These are phyloP conservation scores for Napeogenes inachia DNA, from an alignment of 2,888 invertebrate genomes.

Conservation along the genomic window DNA sequence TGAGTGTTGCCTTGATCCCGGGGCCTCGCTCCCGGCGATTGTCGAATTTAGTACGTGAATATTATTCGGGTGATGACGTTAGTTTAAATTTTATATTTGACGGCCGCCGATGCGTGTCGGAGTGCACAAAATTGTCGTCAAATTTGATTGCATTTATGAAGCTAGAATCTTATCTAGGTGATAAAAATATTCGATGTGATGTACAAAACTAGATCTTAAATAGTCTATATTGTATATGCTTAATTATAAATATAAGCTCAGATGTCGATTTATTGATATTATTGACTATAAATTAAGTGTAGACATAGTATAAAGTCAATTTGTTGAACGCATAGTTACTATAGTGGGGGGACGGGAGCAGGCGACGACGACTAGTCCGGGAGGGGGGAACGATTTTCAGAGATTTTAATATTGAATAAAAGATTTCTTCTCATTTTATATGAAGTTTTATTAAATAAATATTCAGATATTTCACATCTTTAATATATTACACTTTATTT, in stretches of 20 bases:
- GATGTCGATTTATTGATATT: not conserved
- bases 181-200: not conserved
- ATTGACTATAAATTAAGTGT: constrained; percentile 1
- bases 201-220: constrained; percentile 4
- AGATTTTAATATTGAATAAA: constrained; percentile 55
- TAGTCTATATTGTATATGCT: not conserved
- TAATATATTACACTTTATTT: not conserved
- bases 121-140: too few relatives aligned
- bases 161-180: too few relatives aligned
- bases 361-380: constrained; percentile 31
- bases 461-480: not conserved
- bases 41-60: too few relatives aligned
- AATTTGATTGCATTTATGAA: too few relatives aligned
- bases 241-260: not conserved
- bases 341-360: constrained; percentile 26
- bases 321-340: constrained; percentile 13
- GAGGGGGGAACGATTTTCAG: constrained; percentile 32
- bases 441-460: constrained; percentile 29
- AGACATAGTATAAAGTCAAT: constrained; percentile 6
- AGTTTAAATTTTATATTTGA: not conserved
- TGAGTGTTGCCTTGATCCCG: too few relatives aligned
- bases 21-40: too few relatives aligned
- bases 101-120: not conserved
- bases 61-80: too few relatives aligned
- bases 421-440: constrained; percentile 40